Evolutionary conservation across 2,113 vertebrate species (phyloP).

Genomic region (Stomatorhinus ivindoensis): DNA sequence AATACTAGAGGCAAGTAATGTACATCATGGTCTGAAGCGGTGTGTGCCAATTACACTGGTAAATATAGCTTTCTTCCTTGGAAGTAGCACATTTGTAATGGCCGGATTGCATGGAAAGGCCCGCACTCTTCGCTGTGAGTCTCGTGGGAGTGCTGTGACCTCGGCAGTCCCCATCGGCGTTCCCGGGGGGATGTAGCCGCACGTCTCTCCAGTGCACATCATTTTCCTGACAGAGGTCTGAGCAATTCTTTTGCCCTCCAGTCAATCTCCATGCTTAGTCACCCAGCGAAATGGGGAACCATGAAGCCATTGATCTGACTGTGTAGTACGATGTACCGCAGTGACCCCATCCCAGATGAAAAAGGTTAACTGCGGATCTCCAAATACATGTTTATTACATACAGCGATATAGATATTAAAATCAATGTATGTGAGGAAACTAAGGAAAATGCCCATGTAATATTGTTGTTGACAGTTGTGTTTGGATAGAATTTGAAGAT

Average conservation of each 20-base stretch:
- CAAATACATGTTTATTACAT: not conserved
- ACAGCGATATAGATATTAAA: not conserved
- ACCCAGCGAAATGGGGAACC: not conserved
- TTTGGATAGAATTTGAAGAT: not conserved
- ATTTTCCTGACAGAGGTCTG: not conserved
- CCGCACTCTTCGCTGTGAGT: not conserved
- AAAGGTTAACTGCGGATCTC: not conserved
- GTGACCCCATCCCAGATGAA: not conserved
- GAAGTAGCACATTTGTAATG: not conserved
- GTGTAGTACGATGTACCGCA: not conserved
- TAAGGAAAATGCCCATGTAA: not conserved
- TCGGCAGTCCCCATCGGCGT: not conserved
- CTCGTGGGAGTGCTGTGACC: not conserved
- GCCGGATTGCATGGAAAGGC: not conserved
- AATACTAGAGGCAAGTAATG: not conserved
- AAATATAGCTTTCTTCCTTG: not conserved
- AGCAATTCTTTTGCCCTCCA: constrained; percentile 5
- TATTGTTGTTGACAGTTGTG: not conserved
- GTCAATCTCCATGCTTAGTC: not conserved
- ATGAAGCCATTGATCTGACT: not conserved
- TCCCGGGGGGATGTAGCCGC: not conserved
- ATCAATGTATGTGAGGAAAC: not conserved
- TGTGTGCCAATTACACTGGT: not conserved
- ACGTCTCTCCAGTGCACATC: not conserved
- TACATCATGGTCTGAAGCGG: too few relatives aligned